Evolutionary conservation across 2,888 invertebrate species (phyloP).

Genomic region (Arge pagana): DNA sequence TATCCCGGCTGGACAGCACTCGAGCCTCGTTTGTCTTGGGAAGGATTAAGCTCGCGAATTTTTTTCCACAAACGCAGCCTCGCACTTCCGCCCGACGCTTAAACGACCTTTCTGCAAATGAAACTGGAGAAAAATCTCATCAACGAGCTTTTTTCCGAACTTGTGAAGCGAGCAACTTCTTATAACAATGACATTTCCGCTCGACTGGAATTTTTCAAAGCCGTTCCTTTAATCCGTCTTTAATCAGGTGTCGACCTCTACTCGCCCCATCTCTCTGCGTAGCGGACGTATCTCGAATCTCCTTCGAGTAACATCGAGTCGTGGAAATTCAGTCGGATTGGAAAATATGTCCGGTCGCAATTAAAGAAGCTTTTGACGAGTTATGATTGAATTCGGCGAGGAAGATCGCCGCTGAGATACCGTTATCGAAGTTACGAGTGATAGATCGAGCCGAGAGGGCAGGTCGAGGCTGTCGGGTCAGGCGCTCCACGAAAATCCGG

Average conservation of each 20-base stretch:
- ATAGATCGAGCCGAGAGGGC: constrained; percentile 15
- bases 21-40: constrained; percentile 23
- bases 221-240: too few species aligned
- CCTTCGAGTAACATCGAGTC: background rate
- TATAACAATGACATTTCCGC: background rate
- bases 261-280: background rate
- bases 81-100: constrained; percentile 6
- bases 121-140: constrained; percentile 10
- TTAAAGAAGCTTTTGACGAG: constrained; percentile 11
- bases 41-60: constrained; percentile 21
- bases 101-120: constrained; percentile 11
- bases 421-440: constrained; percentile 18
- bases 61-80: constrained; percentile 10
- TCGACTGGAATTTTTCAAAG: background rate
- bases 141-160: too few species aligned
- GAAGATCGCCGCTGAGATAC: constrained; percentile 12
- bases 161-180: too few species aligned
- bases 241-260: background rate
- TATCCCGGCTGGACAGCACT: constrained; percentile 19
- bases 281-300: background rate
- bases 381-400: constrained; percentile 16
- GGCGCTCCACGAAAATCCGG: constrained; percentile 15
- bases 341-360: constrained; percentile 8
- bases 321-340: background rate
- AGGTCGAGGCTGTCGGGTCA: constrained; percentile 6